Evolutionary conservation across 1,140 invertebrate species (phyloP), one percentile per base, ranked within the genome.

Genomic region (Megathymus violae): DNA sequence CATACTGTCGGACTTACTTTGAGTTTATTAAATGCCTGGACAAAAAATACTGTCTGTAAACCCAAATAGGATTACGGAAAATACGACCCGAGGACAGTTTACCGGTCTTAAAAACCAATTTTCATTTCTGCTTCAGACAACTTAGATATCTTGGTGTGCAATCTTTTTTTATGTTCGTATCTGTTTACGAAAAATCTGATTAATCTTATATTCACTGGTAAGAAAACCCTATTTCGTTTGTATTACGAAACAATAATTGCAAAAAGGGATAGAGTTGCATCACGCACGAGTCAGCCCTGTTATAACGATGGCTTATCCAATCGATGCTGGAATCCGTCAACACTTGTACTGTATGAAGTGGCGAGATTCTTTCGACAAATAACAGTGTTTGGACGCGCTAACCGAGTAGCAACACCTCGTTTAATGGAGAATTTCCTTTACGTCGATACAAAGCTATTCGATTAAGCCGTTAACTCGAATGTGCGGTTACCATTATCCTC

Each of bases 261-360:
- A 13, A 38, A 38, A 38, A 11, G n/a, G 10, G n/a, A 38, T 38
- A 41, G 11, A 11, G 13, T 15, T 41, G 14, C 14, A 41, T 7
- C 9, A 41, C n/a, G n/a, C n/a, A n/a, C n/a, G n/a, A 46, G 61
- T 1, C 70, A 80, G 17, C 78, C 76, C 76, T 76, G 16, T 10
- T 15, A 9, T 43, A 40, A 47, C 46, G 40, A 62, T 15, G 67
- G 66, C 64, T 66, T 63, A 64, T 63, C 69, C 71, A 79, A 80
- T 76, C 69, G 68, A 56, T 56, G 44, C 46, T 72, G 77, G 75
- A 78, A 79, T 79, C 74, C 58, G 71, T 78, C n/a, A n/a, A n/a
- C 67, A 67, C 59, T 59, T 58, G 46, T 62, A 64, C 59, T 58
- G 65, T 65, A 75, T 71, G 72, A 66, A 67, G n/a, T n/a, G n/a